Conservation (phyloP, 2,113 vertebrate species). For the Phyllostomus hastatus region DNA sequence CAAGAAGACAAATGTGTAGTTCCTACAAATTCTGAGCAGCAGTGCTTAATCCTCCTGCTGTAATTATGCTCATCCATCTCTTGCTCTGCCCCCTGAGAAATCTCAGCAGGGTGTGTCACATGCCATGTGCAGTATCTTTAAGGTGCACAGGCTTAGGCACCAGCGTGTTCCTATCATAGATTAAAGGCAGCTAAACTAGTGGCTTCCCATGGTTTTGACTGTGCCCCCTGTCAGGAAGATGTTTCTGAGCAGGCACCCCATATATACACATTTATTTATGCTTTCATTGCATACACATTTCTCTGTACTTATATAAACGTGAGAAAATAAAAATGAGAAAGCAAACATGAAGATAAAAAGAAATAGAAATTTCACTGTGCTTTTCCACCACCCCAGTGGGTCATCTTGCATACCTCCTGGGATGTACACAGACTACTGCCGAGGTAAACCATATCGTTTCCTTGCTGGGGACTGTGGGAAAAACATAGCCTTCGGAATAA, state of each 20-base stretch:
- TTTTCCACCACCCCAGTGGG: background rate
- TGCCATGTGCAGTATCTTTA: background rate
- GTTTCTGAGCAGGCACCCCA: background rate
- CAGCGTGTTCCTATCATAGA: background rate
- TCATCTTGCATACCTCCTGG: background rate
- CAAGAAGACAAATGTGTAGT: conserved; percentile 11
- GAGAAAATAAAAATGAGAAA: conserved; percentile 8
- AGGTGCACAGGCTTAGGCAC: background rate
- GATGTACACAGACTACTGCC: background rate
- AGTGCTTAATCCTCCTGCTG: background rate
- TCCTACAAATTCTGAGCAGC: background rate
- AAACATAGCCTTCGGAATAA: background rate
- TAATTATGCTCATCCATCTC: conserved; percentile 54
- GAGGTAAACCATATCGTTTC: background rate
- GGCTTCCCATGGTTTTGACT: background rate
- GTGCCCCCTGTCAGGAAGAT: background rate
- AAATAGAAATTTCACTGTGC: background rate
- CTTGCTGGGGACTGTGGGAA: background rate
- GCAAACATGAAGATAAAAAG: background rate
- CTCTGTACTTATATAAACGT: background rate
- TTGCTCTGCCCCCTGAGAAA: conserved; percentile 1
- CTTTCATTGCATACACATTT: background rate
- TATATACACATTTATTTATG: background rate
- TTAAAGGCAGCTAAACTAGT: background rate
- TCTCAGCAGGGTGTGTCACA: conserved; percentile 14